phyloP scores from a whole-genome alignment of 2,113 vertebrate species.

The Poecilia latipinna region DNA sequence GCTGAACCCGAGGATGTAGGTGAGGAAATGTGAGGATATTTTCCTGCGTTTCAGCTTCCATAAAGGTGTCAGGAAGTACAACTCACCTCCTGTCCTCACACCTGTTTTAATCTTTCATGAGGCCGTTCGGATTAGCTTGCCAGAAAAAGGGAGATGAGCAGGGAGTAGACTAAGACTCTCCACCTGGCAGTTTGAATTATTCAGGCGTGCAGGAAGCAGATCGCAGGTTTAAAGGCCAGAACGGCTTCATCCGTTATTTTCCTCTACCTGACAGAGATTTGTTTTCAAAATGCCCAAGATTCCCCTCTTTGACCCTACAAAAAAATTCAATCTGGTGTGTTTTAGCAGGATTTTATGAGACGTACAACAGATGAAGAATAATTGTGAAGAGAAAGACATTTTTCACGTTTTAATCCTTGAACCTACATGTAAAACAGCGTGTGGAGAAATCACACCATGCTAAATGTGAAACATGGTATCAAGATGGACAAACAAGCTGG shows the following conservation, averaged over 20 bases:
- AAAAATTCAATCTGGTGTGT: too few species aligned
- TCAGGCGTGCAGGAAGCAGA: slow-evolving; percentile 91
- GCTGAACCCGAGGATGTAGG: slow-evolving; percentile 54
- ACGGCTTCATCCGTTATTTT: slow-evolving; percentile 99
- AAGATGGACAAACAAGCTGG: too few species aligned
- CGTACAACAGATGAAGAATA: too few species aligned
- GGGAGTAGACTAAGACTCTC: slow-evolving; percentile 84
- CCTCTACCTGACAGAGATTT: slow-evolving; percentile 91
- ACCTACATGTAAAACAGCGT: too few species aligned
- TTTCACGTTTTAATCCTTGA: too few species aligned
- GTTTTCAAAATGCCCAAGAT: slow-evolving; percentile 57
- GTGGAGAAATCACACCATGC: too few species aligned
- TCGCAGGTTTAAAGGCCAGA: slow-evolving; percentile 91
- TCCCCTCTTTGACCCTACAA: too few species aligned
- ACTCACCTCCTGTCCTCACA: slow-evolving; percentile 5
- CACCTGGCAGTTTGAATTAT: slow-evolving; percentile 96
- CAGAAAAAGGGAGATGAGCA: slow-evolving; percentile 19
- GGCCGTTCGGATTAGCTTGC: slow-evolving; percentile 24
- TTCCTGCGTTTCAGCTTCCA: background rate
- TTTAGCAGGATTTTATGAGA: too few species aligned
- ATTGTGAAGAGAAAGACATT: too few species aligned
- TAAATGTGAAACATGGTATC: too few species aligned
- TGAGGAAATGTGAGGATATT: slow-evolving; percentile 26
- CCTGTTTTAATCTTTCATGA: slow-evolving; percentile 47
- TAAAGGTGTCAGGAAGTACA: slow-evolving; percentile 16